Conservation (phyloP, 2,113 vertebrate species). For the Fulmarus glacialis region DNA sequence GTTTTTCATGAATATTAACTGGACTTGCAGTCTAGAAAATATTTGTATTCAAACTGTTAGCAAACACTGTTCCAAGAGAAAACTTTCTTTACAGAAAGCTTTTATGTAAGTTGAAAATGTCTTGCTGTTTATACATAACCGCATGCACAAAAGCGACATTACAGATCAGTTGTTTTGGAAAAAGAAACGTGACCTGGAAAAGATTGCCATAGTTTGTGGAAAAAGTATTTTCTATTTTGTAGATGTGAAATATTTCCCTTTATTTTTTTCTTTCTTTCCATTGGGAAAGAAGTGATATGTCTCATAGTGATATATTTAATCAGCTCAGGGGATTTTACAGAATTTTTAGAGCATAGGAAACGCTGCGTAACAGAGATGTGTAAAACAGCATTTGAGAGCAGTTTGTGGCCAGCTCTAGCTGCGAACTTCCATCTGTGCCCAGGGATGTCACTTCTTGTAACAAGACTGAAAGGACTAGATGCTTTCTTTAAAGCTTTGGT, state of each 20-base stretch:
- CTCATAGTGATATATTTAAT: neutral
- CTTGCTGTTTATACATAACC: neutral
- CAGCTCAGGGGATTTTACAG: neutral
- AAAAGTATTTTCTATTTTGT: neutral
- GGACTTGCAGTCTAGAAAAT: neutral
- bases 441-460: neutral
- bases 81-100: neutral
- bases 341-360: neutral
- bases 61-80: neutral
- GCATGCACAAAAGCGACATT: neutral
- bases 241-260: neutral
- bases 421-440: neutral
- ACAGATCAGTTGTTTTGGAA: neutral
- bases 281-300: neutral
- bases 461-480: neutral
- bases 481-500: neutral
- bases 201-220: neutral
- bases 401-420: neutral
- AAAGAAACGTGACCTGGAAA: neutral
- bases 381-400: neutral
- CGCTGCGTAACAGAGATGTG: fast-evolving
- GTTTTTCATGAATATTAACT: neutral
- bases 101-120: neutral
- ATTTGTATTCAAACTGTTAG: neutral
- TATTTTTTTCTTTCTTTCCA: neutral